Percentiles rank a stretch among this genome's conserved stretches.
These are phyloP conservation scores for Cerastis leucographa DNA, from an alignment of 2,888 invertebrate genomes.

Conservation along the genomic window DNA sequence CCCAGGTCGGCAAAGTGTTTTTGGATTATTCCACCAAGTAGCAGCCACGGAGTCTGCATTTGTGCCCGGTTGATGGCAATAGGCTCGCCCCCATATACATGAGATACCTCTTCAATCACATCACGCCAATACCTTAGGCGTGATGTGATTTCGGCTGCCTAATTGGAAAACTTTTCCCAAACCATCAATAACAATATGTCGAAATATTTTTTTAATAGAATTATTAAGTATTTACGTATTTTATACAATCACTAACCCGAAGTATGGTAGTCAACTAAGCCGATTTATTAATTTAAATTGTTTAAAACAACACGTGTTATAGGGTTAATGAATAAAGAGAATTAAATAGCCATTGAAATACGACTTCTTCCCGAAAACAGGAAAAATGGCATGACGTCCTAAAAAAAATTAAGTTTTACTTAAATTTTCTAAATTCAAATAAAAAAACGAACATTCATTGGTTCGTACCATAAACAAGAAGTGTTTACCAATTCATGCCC, in stretches of 20 bases:
- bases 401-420: background rate
- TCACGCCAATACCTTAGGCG: no score
- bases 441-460: constrained; percentile 16
- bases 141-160: no score
- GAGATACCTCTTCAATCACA: no score
- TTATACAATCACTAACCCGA: background rate
- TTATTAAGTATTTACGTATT: background rate
- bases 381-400: background rate
- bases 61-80: no score
- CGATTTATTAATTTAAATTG: background rate
- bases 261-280: background rate
- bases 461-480: constrained; percentile 54
- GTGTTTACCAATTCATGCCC: constrained; percentile 65
- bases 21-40: no score
- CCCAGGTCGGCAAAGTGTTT: no score
- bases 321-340: background rate
- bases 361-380: no score
- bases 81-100: no score
- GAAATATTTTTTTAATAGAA: background rate
- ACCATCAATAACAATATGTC: background rate
- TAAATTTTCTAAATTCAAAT: background rate
- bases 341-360: background rate
- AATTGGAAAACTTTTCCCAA: background rate
- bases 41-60: no score
- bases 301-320: background rate